These are phyloP conservation scores for Burhinus bistriatus DNA, from an alignment of 2,113 vertebrate species.

Conservation along the genomic window DNA sequence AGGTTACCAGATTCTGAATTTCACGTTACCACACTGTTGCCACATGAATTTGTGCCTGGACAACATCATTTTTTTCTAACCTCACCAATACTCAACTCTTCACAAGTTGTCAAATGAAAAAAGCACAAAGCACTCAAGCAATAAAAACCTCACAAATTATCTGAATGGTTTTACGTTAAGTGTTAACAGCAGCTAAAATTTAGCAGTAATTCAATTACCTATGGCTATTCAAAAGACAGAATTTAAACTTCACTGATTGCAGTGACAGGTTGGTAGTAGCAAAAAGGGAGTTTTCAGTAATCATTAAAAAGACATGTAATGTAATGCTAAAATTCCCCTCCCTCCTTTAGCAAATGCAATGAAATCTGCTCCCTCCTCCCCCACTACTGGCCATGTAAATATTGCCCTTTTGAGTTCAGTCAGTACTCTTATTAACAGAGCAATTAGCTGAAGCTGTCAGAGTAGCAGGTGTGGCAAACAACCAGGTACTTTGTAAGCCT, in stretches of 20 bases:
- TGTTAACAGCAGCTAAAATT: not conserved
- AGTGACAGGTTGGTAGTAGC: not conserved
- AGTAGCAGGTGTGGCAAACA: not conserved
- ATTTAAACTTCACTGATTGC: not conserved
- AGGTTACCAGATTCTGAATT: not conserved
- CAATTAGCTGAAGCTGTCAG: slow-evolving; percentile 7
- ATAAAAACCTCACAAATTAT: not conserved
- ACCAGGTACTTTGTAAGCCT: not conserved
- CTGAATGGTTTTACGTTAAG: not conserved
- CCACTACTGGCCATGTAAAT: not conserved
- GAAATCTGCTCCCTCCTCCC: not conserved
- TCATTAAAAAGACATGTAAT: slow-evolving; percentile 1
- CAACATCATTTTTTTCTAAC: not conserved
- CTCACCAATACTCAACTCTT: not conserved
- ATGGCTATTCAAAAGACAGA: not conserved
- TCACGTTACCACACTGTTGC: not conserved
- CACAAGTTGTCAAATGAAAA: not conserved
- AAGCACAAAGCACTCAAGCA: not conserved
- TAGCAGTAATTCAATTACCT: not conserved
- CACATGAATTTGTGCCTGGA: not conserved
- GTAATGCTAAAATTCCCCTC: not conserved
- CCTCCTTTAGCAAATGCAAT: not conserved
- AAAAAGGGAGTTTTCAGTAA: not conserved
- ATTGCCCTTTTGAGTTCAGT: not conserved
- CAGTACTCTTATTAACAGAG: not conserved